Percentiles rank a stretch among this genome's conserved stretches.
phyloP scores from a whole-genome alignment of 2,797 vertebrate genomes.

The Pantherophis alleghaniensis region DNA sequence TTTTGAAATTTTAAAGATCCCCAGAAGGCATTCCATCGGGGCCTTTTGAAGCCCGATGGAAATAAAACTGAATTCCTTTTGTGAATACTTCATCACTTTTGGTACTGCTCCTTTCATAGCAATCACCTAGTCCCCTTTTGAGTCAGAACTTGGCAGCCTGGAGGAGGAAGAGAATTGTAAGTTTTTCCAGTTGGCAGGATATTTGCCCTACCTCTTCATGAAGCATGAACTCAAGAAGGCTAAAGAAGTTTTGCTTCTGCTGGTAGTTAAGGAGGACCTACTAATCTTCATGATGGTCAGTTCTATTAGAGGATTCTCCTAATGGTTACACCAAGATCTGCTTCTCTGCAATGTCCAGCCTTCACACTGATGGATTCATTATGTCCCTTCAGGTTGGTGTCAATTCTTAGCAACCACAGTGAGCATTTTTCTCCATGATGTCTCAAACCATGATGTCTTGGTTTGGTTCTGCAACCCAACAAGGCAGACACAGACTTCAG shows the following conservation, averaged over 20 bases:
- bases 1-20: constrained; percentile 40
- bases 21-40: constrained; percentile 23
- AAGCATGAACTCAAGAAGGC: not conserved
- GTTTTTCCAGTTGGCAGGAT: not conserved
- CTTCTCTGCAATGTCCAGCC: not conserved
- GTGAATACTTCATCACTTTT: constrained; percentile 27
- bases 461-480: too few species aligned
- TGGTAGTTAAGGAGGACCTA: too few species aligned
- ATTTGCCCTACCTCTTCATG: too few species aligned
- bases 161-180: not conserved
- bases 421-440: not conserved
- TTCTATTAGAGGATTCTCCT: not conserved
- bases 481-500: too few species aligned
- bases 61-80: constrained; percentile 8
- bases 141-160: not conserved
- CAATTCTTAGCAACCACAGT: not conserved
- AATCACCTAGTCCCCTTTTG: not conserved
- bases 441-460: not conserved
- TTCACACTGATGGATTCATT: not conserved
- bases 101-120: not conserved
- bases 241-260: not conserved
- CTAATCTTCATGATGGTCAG: not conserved
- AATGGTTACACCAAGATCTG: too few species aligned
- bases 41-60: constrained; percentile 36
- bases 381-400: not conserved